A percentile compares a stretch with the other conserved stretches of the same genome.
Conservation (phyloP, 2,888 invertebrate genomes). For the Myopa testacea region DNA sequence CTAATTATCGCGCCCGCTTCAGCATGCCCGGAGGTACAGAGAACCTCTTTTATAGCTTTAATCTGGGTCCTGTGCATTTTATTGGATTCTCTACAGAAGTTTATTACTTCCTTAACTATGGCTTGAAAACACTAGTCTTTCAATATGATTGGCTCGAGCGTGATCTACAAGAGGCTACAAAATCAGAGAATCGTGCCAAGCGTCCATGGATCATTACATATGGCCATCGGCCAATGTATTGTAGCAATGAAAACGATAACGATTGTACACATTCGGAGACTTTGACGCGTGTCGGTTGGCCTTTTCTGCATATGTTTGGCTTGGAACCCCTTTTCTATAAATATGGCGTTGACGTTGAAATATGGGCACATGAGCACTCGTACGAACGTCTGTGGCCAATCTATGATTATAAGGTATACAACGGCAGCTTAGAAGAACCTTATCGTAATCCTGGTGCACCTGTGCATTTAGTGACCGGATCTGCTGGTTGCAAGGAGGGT, state of each 20-base stretch:
- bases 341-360: constrained; percentile 90
- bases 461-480: constrained; percentile 91
- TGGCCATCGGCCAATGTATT: constrained; percentile 93
- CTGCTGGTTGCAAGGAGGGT: constrained; percentile 89
- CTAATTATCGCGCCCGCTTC: constrained; percentile 92
- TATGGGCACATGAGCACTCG: constrained; percentile 99
- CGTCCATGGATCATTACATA: constrained; percentile 87
- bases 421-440: constrained; percentile 71
- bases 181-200: constrained; percentile 77
- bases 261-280: constrained; percentile 80
- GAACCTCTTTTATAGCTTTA: constrained; percentile 86
- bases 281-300: constrained; percentile 76
- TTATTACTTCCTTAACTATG: constrained; percentile 93
- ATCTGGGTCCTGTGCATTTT: constrained; percentile 91
- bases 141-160: constrained; percentile 88
- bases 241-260: constrained; percentile 85
- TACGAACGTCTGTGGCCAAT: constrained; percentile 97
- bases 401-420: constrained; percentile 82
- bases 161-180: constrained; percentile 81
- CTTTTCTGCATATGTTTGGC: constrained; percentile 76
- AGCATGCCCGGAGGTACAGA: constrained; percentile 86
- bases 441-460: constrained; percentile 81
- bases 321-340: constrained; percentile 88
- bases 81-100: constrained; percentile 94
- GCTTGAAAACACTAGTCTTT: constrained; percentile 81